These are phyloP conservation scores for Limnodromus scolopaceus DNA, from an alignment of 2,797 vertebrate species.

Conservation along the genomic window DNA sequence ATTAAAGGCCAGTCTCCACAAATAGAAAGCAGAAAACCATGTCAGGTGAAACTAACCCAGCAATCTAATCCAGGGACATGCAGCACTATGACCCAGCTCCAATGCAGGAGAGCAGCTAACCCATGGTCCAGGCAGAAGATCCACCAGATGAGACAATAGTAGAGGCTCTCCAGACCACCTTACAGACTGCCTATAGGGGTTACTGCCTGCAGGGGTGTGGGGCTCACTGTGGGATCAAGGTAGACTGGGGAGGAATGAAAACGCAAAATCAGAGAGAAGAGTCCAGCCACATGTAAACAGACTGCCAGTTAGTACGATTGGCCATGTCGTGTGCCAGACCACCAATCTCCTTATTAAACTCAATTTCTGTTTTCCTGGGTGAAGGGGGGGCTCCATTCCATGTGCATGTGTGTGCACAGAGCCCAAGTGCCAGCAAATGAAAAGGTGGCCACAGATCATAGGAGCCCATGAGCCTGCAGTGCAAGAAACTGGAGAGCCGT, in stretches of 20 bases:
- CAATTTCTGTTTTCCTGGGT: background rate
- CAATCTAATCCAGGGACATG: background rate
- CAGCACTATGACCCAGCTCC: background rate
- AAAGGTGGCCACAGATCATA: background rate
- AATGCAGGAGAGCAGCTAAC: background rate
- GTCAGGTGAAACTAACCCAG: background rate
- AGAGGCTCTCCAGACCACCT: background rate
- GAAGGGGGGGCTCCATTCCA: background rate
- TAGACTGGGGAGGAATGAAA: background rate
- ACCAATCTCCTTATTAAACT: background rate
- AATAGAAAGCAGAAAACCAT: background rate
- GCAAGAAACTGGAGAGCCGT: accelerated
- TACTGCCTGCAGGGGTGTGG: background rate
- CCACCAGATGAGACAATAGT: background rate
- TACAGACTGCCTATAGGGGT: accelerated
- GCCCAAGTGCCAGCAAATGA: background rate
- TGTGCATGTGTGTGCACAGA: accelerated
- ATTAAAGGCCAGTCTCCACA: background rate
- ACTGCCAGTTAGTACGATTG: accelerated
- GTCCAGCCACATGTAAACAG: background rate
- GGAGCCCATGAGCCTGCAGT: accelerated
- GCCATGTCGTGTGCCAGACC: background rate
- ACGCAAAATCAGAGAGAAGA: background rate
- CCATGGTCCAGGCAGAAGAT: background rate
- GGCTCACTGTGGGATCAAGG: background rate